Evolutionary conservation across 92 coral and sea anemone genomes (phyloP).

Genomic region (Umimayanthus chanpuru): DNA sequence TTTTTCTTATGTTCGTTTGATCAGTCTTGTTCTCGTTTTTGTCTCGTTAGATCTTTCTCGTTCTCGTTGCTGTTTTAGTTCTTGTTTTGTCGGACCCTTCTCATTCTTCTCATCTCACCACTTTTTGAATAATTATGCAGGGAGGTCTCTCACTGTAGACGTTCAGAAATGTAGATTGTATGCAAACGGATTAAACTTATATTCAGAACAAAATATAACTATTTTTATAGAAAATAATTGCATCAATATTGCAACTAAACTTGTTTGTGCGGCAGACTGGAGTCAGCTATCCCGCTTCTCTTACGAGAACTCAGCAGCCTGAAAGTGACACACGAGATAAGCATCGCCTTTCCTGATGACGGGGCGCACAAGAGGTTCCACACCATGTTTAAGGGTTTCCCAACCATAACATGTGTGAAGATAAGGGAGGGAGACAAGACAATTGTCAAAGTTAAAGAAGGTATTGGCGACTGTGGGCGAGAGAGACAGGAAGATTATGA

Average conservation of each 20-base stretch:
- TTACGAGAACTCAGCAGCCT: slow-evolving; percentile 70
- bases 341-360: slow-evolving; percentile 97
- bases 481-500: neutral
- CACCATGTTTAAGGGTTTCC: slow-evolving; percentile 75
- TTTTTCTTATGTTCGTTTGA: too few relatives aligned
- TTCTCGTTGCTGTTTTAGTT: too few relatives aligned
- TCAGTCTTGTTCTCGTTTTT: too few relatives aligned
- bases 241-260: neutral
- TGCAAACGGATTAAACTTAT: too few relatives aligned
- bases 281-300: slow-evolving; percentile 89
- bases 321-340: slow-evolving; percentile 47
- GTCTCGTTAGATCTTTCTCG: too few relatives aligned
- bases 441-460: slow-evolving; percentile 93
- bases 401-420: slow-evolving; percentile 90
- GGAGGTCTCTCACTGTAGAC: too few relatives aligned
- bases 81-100: too few relatives aligned
- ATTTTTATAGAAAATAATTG: too few relatives aligned
- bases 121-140: too few relatives aligned
- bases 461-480: slow-evolving; percentile 26
- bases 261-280: slow-evolving; percentile 65
- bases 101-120: too few relatives aligned
- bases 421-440: slow-evolving; percentile 80
- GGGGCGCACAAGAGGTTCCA: slow-evolving; percentile 95
- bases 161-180: too few relatives aligned
- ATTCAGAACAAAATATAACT: too few relatives aligned